These are phyloP conservation scores for Bombyx mandarina DNA, from an alignment of 1,140 invertebrate genomes.

Conservation along the genomic window DNA sequence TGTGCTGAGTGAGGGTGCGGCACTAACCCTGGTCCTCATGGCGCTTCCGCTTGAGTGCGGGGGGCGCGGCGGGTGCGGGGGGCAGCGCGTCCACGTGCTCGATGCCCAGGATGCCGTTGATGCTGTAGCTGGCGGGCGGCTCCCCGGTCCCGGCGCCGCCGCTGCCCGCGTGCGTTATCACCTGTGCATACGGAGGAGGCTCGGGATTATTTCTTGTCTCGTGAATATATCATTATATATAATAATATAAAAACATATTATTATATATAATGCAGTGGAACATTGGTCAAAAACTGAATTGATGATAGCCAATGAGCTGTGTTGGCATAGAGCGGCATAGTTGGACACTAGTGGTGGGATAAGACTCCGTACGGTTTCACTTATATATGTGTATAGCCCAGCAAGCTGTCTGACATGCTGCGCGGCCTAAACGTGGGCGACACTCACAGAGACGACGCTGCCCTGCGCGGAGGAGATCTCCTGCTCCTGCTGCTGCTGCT, in stretches of 20 bases:
- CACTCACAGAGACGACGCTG: conserved; percentile 66
- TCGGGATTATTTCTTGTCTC: no score
- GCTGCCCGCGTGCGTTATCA: conserved; percentile 75
- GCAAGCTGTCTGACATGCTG: background rate
- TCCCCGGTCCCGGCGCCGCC: conserved; percentile 18
- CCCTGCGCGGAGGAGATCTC: conserved; percentile 66
- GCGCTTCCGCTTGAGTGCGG: conserved; percentile 55
- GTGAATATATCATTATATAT: no score
- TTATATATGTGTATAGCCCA: no score
- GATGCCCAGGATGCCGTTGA: conserved; percentile 95
- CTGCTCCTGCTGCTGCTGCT: conserved; percentile 73
- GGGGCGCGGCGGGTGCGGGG: conserved; percentile 45
- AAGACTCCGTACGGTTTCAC: no score
- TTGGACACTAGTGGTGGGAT: no score
- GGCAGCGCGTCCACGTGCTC: conserved; percentile 73
- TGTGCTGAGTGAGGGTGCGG: no score
- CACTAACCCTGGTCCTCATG: conserved; percentile 64
- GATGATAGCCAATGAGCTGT: no score
- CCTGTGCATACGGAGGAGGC: conserved; percentile 23
- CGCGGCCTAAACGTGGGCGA: no score
- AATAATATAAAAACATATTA: no score
- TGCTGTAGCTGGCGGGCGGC: conserved; percentile 84
- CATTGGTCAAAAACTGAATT: no score
- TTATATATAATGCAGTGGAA: no score
- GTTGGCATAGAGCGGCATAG: no score